Base-by-base conservation (phyloP, 2,113 vertebrate species). In the Chloebia gouldiae region DNA sequence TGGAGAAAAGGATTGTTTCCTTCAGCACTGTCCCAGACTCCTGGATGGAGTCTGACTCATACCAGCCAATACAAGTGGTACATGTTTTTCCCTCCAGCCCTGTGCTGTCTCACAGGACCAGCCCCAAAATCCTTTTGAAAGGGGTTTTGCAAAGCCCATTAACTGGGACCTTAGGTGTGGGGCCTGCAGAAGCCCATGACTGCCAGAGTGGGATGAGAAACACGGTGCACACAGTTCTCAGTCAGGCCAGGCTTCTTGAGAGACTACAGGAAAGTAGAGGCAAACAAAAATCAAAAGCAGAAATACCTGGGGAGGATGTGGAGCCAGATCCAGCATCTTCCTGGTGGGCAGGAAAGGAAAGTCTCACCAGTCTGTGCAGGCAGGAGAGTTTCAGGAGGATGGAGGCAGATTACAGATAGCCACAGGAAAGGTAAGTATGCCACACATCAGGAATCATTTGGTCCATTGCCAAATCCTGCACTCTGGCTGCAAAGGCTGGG, bases 191-290 rank as follows among this genome's bases (percentile, higher is more conserved):
- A 61, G 33, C 39, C 64, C 13, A 5, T 13, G 33, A 15, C 54
- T 78, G 39, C 33, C 63, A 69, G 47, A 12, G 18, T 44, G 39
- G 37, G 63, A 45, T 33, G 10, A 45, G 42, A 54, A 87, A 86
- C 56, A 31, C 0, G 0, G 27, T 1, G 2, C 42, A 51, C 37
- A 1, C 28, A 20, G 73, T 2, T 50, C 54, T 81, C 40, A 71
- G 35, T 33, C 68, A 42, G 77, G 25, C 13, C 49, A 53, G 25
- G 24, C 40, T 73, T 64, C 50, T 31, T n/a, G 42, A 45, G 50
- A 54, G 37, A 51, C 51, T 31, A 18, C 39, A 33, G 60, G 14
- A 42, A 70, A 35, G 37, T 0, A 35, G 33, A 59, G 63, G 33
- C 40, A 73, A 82, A 81, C 45, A 28, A 60, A 85, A 65, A 14